Conservation (phyloP, 1,140 invertebrate genomes). For the Centruroides vittatus region DNA sequence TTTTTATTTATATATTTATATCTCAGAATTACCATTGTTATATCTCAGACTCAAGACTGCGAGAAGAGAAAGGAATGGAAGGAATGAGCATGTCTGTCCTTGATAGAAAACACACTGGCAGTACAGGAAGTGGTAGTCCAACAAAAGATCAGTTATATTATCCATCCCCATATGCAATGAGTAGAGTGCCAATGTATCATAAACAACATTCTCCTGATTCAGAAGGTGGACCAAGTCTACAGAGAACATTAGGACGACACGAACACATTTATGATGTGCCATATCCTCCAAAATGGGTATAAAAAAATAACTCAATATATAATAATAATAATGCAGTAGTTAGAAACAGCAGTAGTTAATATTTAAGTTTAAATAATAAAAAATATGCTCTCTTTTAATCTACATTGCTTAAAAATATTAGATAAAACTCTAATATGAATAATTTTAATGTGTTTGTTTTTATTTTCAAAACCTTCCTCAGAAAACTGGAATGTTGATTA, state of each 20-base stretch:
- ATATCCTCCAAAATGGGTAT: constrained; percentile 19
- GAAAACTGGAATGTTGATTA: too few relatives aligned
- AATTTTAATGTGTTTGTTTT: too few relatives aligned
- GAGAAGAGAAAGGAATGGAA: constrained; percentile 14
- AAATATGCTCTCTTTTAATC: too few relatives aligned
- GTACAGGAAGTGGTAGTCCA: constrained; percentile 10
- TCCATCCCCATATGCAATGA: constrained; percentile 21
- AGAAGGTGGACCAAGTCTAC: constrained; percentile 10
- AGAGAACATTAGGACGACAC: constrained; percentile 11
- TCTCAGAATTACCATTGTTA: background rate
- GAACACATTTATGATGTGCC: constrained; percentile 20
- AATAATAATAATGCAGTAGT: background rate
- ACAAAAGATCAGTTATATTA: constrained; percentile 17
- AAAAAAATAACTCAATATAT: background rate
- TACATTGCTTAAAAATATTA: too few relatives aligned
- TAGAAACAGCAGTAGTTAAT: too few relatives aligned
- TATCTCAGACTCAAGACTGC: constrained; percentile 4
- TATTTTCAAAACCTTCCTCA: too few relatives aligned
- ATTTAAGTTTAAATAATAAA: too few relatives aligned
- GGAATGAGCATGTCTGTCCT: constrained; percentile 15
- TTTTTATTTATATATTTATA: background rate
- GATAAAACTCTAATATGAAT: too few relatives aligned
- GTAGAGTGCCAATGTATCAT: constrained; percentile 14
- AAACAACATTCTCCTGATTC: constrained; percentile 8
- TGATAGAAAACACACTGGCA: constrained; percentile 12